A percentile compares a stretch with the other conserved stretches of the same genome.
These are phyloP conservation scores for Nannobrachium achirus DNA, from an alignment of 2,113 vertebrate species.

Conservation along the genomic window DNA sequence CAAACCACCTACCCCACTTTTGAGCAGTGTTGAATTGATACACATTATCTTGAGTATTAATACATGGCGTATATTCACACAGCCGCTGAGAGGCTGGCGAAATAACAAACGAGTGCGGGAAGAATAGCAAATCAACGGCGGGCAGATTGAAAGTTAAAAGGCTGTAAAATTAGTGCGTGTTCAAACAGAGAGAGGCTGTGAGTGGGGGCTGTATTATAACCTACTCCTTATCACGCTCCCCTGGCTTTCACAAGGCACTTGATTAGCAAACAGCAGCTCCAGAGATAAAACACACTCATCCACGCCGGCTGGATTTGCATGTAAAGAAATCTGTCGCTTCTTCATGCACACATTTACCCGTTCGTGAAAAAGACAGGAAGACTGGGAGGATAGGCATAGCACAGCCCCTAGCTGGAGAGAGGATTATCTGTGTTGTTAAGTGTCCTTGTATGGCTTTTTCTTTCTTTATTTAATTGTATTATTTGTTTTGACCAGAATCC, in stretches of 20 bases:
- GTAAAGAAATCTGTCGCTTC: conserved; percentile 57
- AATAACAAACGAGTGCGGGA: conserved; percentile 44
- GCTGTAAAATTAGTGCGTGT: conserved; percentile 72
- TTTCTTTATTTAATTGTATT: too few relatives aligned
- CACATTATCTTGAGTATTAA: conserved; percentile 55
- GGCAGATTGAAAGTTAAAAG: conserved; percentile 76
- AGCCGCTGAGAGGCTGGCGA: conserved; percentile 23
- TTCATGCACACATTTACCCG: conserved; percentile 50
- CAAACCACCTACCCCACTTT: conserved; percentile 19
- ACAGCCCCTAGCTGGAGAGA: conserved; percentile 15
- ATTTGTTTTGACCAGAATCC: background rate
- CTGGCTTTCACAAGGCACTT: conserved; percentile 74
- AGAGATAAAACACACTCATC: conserved; percentile 67
- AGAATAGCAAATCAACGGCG: conserved; percentile 62
- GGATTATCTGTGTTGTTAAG: conserved; percentile 6
- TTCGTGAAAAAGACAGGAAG: conserved; percentile 33
- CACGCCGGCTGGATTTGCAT: conserved; percentile 63
- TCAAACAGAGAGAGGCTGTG: conserved; percentile 57
- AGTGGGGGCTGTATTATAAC: conserved; percentile 47
- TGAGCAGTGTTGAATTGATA: conserved; percentile 27
- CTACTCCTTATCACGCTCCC: conserved; percentile 61
- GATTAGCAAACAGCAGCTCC: conserved; percentile 73
- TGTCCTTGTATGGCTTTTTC: conserved; percentile 28
- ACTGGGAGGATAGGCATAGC: background rate
- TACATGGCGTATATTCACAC: conserved; percentile 30